Evolutionary conservation across 2,797 vertebrate genomes (phyloP), one percentile per base, ranked within the genome.

Genomic region (Cottoperca gobio): DNA sequence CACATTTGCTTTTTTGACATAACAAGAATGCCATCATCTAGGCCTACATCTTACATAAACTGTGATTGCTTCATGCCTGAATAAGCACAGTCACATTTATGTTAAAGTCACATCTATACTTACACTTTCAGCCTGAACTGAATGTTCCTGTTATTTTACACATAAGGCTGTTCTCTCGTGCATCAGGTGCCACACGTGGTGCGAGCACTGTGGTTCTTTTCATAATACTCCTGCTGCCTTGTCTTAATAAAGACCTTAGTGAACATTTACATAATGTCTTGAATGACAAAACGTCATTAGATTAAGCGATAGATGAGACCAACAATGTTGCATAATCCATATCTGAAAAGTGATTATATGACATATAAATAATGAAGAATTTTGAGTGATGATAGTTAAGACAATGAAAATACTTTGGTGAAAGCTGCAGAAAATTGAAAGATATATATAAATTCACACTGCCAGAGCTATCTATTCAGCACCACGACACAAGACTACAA

Each of bases 11-110:
- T 13, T 43, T 45, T 8, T 14, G 35, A 65, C 63, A 28, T 53
- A 23, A 62, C 26, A 19, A 40, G 23, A 21, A 54, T 39, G 52
- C 48, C 46, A 53, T 55, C 46, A 53, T 55, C n/a, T n/a, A n/a
- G n/a, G n/a, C n/a, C 16, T 0, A 37, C 24, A 70, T n/a, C 12
- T 55, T 24, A 40, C 16, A 0, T 49, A 52, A 70, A 31, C 60
- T 14, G 23, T 39, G 21, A 7, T 33, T 8, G 31, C 33, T 13
- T 53, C 43, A 4, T 40, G 49, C 46, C 50, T 54, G 39, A 45
- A 52, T 33, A 33, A 33, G 8, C 31, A 33, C 31, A 33, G n/a
- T n/a, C n/a, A n/a, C 39, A 33, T 21, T 12, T 23, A 33, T 17
- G 3, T 57, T 68, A 1, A 37, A 13, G 6, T 52, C 62, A 28